Base-by-base conservation (phyloP, 2,888 invertebrate genomes). In the Leptopilina myrica region DNA sequence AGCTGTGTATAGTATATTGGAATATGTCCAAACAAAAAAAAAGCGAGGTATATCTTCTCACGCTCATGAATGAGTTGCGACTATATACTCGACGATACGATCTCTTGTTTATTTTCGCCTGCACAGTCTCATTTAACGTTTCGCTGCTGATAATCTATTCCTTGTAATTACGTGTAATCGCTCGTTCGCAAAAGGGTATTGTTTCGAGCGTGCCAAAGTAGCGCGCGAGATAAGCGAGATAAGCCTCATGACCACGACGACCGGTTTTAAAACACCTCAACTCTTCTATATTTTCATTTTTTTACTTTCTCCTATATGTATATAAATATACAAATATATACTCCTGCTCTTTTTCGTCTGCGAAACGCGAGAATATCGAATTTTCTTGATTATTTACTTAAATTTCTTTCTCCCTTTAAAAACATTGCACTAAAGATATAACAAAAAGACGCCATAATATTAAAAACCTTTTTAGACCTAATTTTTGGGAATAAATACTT, bases 71-170 rank as follows among this genome's bases (percentile, higher is more conserved):
- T 73, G 73, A 73, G 56, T 53, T 56, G 73, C 8, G 43, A 43
- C 56, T 56, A 49, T 49, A 49, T 49, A 26, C 69, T 26, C n/a
- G 14, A 9, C 8, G 69, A 73, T 73, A 73, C 9, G n/a, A 73
- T 73, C 56, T 73, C 73, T 73, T 73, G 40, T 73, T 73, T 73
- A 73, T 56, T 73, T 73, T 73, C 56, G 56, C 56, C 56, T 73
- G 33, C 73, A 69, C 49, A 33, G 73, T 56, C 73, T 73, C 56
- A 33, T 56, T 73, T 73, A 49, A 33, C 73, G 73, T 73, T 73
- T 56, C 11, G 56, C 56, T 73, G 56, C 56, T 69, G 56, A 73
- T 73, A 73, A 73, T 56, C 73, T 73, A 73, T 56, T 73, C 15
- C 56, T 73, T 73, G 73, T 73, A 56, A 73, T 73, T 73, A 73